phyloP scores from a whole-genome alignment of 2,888 invertebrate genomes.

The Trilocha varians region DNA sequence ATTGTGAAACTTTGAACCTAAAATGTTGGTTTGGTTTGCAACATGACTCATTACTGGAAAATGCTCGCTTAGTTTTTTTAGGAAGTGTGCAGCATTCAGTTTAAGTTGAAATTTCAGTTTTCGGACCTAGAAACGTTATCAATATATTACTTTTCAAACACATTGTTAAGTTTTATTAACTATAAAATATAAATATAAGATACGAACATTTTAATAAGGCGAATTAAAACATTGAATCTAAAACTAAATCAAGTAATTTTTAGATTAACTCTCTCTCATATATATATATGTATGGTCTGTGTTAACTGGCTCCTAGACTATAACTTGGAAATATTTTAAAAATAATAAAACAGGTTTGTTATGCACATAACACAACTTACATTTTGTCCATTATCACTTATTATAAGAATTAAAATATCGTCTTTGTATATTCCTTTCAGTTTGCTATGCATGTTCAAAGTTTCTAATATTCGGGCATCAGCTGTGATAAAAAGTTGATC shows the following conservation, averaged over 20 bases:
- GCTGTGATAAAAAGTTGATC: conserved; percentile 45
- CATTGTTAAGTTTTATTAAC: too few relatives aligned
- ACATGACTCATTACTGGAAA: conserved; percentile 39
- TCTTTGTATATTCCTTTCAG: conserved; percentile 52
- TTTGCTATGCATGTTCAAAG: conserved; percentile 40
- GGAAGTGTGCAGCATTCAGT: conserved; percentile 22
- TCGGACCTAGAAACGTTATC: conserved; percentile 29
- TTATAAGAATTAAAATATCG: conserved; percentile 43
- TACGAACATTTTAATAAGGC: too few relatives aligned
- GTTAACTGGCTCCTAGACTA: too few relatives aligned
- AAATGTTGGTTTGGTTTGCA: conserved; percentile 8
- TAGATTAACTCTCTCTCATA: too few relatives aligned
- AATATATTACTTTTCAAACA: too few relatives aligned
- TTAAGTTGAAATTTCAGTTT: conserved; percentile 56
- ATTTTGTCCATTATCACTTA: conserved; percentile 23
- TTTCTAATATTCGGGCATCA: conserved; percentile 41
- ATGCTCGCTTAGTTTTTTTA: conserved; percentile 30
- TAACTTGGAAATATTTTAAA: too few relatives aligned
- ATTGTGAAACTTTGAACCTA: conserved; percentile 28
- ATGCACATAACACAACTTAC: conserved; percentile 28
- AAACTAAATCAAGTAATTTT: too few relatives aligned
- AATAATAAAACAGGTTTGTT: too few relatives aligned
- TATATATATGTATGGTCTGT: too few relatives aligned
- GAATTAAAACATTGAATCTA: too few relatives aligned
- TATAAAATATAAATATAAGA: too few relatives aligned